Evolutionary conservation across 2,888 invertebrate genomes (phyloP).

Genomic region (Barypeithes pellucidus): DNA sequence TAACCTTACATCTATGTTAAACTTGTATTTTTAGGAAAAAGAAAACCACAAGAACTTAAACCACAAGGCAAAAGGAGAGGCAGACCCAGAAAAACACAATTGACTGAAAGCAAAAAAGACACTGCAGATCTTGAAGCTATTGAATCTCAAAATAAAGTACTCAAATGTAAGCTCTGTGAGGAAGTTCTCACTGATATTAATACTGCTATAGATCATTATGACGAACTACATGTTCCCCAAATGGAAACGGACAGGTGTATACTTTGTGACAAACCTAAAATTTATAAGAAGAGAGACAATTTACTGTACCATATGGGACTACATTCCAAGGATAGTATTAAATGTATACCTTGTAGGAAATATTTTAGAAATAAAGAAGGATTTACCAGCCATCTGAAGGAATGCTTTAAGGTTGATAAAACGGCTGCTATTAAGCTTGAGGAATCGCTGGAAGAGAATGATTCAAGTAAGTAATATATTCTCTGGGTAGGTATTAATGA

Average conservation of each 20-base stretch:
- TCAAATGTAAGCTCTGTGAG: slow-evolving; percentile 45
- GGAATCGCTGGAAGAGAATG: slow-evolving; percentile 21
- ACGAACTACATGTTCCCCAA: slow-evolving; percentile 45
- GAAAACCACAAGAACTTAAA: slow-evolving; percentile 18
- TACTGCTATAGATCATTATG: slow-evolving; percentile 48
- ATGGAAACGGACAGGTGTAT: slow-evolving; percentile 43
- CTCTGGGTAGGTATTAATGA: too few species aligned
- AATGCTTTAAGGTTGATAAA: slow-evolving; percentile 45
- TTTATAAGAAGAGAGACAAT: slow-evolving; percentile 47
- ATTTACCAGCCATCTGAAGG: slow-evolving; percentile 36
- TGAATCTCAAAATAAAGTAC: slow-evolving; percentile 42
- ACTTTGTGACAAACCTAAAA: slow-evolving; percentile 45
- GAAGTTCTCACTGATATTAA: slow-evolving; percentile 41
- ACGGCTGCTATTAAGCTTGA: slow-evolving; percentile 24
- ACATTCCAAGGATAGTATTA: slow-evolving; percentile 49
- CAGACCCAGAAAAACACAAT: slow-evolving; percentile 33
- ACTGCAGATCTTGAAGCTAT: slow-evolving; percentile 36
- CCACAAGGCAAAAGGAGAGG: slow-evolving; percentile 29
- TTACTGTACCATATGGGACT: slow-evolving; percentile 49
- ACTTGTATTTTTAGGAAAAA: slow-evolving; percentile 24
- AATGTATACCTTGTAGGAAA: slow-evolving; percentile 50
- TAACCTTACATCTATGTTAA: not conserved
- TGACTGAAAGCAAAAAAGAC: slow-evolving; percentile 9
- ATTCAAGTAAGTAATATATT: slow-evolving; percentile 20
- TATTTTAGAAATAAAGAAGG: slow-evolving; percentile 44